Conservation (phyloP, 2,888 invertebrate species). For the Apantesis nais region DNA sequence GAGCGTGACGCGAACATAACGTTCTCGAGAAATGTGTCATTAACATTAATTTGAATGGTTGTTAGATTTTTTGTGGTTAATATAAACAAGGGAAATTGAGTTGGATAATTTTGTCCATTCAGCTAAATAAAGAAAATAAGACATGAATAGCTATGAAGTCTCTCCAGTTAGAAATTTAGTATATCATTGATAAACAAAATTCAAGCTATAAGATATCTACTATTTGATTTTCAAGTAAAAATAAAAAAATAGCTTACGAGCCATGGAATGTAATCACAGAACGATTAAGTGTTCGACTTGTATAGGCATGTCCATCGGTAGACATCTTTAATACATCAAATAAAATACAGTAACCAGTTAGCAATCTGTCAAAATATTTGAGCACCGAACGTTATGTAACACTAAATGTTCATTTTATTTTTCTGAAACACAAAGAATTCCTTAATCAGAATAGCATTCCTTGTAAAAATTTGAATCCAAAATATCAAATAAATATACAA, state of each 20-base stretch:
- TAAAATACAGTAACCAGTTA: neutral
- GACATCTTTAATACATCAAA: constrained; percentile 11
- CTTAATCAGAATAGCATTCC: neutral
- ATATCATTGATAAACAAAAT: constrained; percentile 67
- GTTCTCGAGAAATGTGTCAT: constrained; percentile 80
- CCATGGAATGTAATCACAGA: constrained; percentile 66
- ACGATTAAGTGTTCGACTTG: constrained; percentile 66
- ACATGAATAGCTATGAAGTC: constrained; percentile 56
- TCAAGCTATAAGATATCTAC: no score
- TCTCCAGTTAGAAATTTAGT: constrained; percentile 53
- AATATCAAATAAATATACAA: neutral
- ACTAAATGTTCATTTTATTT: no score
- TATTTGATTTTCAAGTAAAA: no score
- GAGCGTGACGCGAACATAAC: constrained; percentile 80
- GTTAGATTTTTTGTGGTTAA: constrained; percentile 62
- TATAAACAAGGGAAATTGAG: constrained; percentile 54
- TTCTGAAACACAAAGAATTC: neutral
- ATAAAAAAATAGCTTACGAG: no score
- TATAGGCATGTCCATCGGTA: constrained; percentile 28
- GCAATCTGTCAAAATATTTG: neutral
- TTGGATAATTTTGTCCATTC: constrained; percentile 29
- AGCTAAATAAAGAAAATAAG: constrained; percentile 53
- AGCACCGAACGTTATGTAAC: neutral
- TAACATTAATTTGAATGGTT: constrained; percentile 81
- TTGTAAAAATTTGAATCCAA: neutral